phyloP scores from a whole-genome alignment of 2,113 vertebrate species.

The Ceyx cyanopectus region DNA sequence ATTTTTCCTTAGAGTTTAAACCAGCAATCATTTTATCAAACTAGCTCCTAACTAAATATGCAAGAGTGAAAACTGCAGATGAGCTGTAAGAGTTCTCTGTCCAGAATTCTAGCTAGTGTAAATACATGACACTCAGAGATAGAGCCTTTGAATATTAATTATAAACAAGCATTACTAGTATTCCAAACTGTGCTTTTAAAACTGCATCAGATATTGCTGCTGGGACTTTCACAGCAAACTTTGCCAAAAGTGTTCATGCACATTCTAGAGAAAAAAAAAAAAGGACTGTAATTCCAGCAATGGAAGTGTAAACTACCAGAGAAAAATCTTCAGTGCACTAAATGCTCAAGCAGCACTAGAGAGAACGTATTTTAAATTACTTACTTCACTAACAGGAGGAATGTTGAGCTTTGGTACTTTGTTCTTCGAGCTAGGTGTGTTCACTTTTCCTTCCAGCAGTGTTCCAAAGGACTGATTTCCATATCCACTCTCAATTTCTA shows the following conservation, averaged over 20 bases:
- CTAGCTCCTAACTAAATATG: background rate
- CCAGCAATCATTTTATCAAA: background rate
- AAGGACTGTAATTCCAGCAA: background rate
- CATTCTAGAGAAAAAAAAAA: background rate
- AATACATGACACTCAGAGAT: background rate
- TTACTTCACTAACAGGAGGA: conserved; percentile 91
- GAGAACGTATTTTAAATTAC: conserved; percentile 48
- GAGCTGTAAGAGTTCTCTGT: background rate
- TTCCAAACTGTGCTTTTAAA: conserved; percentile 22
- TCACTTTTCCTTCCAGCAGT: conserved; percentile 85
- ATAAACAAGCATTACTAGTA: background rate
- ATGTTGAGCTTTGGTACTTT: conserved; percentile 96
- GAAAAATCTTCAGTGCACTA: background rate
- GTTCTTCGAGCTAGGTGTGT: conserved; percentile 83
- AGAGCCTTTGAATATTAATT: background rate
- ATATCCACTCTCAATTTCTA: conserved; percentile 88
- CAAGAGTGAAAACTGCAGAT: conserved; percentile 24
- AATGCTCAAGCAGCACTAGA: background rate
- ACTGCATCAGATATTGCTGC: background rate
- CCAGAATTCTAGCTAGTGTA: background rate
- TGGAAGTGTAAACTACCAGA: background rate
- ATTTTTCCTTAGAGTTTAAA: background rate
- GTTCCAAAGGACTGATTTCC: conserved; percentile 84
- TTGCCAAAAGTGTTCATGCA: background rate
- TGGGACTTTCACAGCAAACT: conserved; percentile 1